A percentile compares a stretch with the other conserved stretches of the same genome.
phyloP scores from a whole-genome alignment of 2,113 vertebrate species.

The Epinephelus cyanopodus region DNA sequence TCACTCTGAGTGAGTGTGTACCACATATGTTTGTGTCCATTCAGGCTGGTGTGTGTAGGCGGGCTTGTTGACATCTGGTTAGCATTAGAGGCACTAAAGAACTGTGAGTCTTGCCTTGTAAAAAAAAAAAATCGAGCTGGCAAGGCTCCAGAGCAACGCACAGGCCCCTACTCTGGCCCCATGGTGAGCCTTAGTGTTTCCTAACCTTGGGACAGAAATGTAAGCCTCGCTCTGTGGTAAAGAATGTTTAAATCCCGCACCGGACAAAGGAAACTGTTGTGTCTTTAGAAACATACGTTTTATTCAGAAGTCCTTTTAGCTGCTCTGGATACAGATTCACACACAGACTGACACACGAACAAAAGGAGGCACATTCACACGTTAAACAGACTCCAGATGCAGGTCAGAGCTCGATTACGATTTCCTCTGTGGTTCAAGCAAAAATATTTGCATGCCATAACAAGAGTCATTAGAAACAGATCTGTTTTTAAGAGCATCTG shows the following conservation, averaged over 20 bases:
- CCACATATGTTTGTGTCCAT: neutral
- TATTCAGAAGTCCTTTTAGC: neutral
- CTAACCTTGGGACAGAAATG: slow-evolving; percentile 6
- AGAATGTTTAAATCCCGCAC: slow-evolving; percentile 23
- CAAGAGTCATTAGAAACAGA: slow-evolving; percentile 10
- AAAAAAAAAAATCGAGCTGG: slow-evolving; percentile 1
- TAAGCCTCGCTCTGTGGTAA: neutral
- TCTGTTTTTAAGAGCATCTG: slow-evolving; percentile 31
- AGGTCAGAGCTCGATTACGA: neutral
- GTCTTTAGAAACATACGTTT: neutral
- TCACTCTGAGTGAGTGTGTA: neutral
- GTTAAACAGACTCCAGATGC: slow-evolving; percentile 33
- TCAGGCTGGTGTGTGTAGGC: neutral
- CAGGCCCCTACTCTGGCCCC: slow-evolving; percentile 31
- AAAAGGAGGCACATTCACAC: slow-evolving; percentile 19
- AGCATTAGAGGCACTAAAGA: slow-evolving; percentile 37
- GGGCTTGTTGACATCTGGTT: slow-evolving; percentile 58
- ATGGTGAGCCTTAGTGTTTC: neutral
- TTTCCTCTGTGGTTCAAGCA: neutral
- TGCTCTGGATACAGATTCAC: neutral
- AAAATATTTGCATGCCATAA: neutral
- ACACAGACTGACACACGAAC: neutral
- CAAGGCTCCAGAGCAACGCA: slow-evolving; percentile 20
- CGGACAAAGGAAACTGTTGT: slow-evolving; percentile 47
- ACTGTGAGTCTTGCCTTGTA: neutral